These are phyloP conservation scores for Dromas ardeola DNA, from an alignment of 2,113 vertebrate species.

Conservation along the genomic window DNA sequence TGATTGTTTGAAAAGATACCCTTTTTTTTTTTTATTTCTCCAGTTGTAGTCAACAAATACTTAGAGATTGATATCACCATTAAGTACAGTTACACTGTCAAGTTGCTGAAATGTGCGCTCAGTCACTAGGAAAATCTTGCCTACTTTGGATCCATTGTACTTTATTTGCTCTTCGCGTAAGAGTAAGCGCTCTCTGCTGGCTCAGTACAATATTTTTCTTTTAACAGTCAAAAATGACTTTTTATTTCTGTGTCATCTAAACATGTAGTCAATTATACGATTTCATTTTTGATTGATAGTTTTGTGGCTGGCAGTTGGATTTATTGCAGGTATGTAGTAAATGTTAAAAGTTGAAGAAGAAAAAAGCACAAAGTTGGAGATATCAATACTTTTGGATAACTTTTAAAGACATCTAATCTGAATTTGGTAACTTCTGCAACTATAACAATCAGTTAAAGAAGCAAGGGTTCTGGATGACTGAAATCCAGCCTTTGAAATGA, in stretches of 20 bases:
- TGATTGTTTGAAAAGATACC: not conserved
- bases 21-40: not conserved
- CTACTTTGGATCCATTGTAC: not conserved
- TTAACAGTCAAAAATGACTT: not conserved
- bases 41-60: not conserved
- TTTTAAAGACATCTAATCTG: not conserved
- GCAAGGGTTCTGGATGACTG: not conserved
- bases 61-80: not conserved
- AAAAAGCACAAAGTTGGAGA: no score
- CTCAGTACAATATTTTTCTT: not conserved
- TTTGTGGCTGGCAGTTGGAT: not conserved
- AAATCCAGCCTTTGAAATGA: not conserved
- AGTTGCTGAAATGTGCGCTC: not conserved
- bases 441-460: not conserved
- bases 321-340: not conserved
- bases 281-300: not conserved
- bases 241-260: not conserved
- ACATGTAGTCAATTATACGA: not conserved
- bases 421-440: not conserved
- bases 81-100: not conserved
- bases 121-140: not conserved
- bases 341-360: not conserved
- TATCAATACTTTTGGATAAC: not conserved
- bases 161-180: not conserved
- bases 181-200: not conserved